Base-by-base conservation (phyloP, 2,797 vertebrate species). In the Pipistrellus nathusii region DNA sequence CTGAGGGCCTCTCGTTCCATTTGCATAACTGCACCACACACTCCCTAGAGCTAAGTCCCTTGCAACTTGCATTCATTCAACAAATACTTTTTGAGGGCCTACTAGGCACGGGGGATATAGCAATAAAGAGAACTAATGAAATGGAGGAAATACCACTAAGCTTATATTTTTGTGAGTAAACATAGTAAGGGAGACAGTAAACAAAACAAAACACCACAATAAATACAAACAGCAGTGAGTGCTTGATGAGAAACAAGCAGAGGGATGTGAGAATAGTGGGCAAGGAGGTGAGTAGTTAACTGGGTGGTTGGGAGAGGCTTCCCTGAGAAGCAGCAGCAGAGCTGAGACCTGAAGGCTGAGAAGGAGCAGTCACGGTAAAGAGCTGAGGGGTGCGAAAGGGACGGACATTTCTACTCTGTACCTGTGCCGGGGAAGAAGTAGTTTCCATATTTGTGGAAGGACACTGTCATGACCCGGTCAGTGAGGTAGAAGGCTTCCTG, bases 401-500 rank as follows among this genome's bases (percentile, higher is more conserved):
- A 82, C 0, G 18, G 53, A 11, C 62, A 68, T 62, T 21, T 35
- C 12, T 35, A 80, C 30, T 72, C 23, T 92, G 21, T 84, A 99
- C 99, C 99, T 97, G 99, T 99, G 44, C 99, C 99, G 72, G 99
- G 99, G 44, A 99, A 99, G 97, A 99, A 99, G 94, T 99, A 99
- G 98, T 99, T 99, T 64, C 99, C 99, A 0, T 99, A 99, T 98
- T 99, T 99, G 98, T 99, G 99, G 97, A 99, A 99, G 51, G 99
- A 99, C 83, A 99, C 99, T 0, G 99, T 99, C 99, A 99, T 99
- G 97, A 99, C 99, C 2, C 99, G 98, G 98, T 99, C 99, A 0
- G 99, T 99, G 96, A 99, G 98, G 98, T 99, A 99, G 97, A 99
- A 99, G 21, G 99, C 99, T 96, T 99, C 99, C 98, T 99, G 99